A percentile compares a stretch with the other conserved stretches of the same genome.
phyloP scores from a whole-genome alignment of 1,140 invertebrate species.

The Plodia interpunctella region DNA sequence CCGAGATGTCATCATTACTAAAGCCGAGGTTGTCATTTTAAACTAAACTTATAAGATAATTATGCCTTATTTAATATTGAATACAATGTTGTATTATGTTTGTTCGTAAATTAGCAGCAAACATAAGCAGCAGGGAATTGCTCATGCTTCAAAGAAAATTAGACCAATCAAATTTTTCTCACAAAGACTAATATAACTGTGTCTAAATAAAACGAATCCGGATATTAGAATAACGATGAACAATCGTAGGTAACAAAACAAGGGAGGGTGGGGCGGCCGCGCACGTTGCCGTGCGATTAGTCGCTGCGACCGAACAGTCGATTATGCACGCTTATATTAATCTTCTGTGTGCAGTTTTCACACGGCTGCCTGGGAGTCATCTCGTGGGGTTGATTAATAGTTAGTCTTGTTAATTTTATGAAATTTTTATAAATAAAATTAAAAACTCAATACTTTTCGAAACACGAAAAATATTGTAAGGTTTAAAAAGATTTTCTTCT shows the following conservation, averaged over 20 bases:
- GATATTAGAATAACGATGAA: slow-evolving; percentile 48
- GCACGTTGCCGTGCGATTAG: neutral
- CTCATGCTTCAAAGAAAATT: no score
- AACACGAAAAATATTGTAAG: no score
- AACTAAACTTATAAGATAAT: no score
- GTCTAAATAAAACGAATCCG: neutral
- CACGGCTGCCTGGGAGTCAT: neutral
- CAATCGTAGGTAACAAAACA: slow-evolving; percentile 24
- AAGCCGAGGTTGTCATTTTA: no score
- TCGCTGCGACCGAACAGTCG: slow-evolving; percentile 1
- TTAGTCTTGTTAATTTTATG: neutral
- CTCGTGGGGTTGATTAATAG: neutral
- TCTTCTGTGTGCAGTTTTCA: slow-evolving; percentile 28
- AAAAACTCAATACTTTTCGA: no score
- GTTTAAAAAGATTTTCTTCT: no score
- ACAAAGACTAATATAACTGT: neutral
- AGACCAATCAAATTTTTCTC: neutral
- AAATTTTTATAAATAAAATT: neutral
- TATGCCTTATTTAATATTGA: no score
- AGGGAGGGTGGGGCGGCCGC: slow-evolving; percentile 19
- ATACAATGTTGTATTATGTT: no score
- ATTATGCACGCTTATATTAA: slow-evolving; percentile 61
- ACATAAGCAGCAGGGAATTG: no score
- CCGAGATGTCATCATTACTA: no score
- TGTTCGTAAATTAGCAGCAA: no score